A percentile compares a stretch with the other conserved stretches of the same genome.
Conservation (phyloP, 2,797 vertebrate species). For the Masticophis lateralis region DNA sequence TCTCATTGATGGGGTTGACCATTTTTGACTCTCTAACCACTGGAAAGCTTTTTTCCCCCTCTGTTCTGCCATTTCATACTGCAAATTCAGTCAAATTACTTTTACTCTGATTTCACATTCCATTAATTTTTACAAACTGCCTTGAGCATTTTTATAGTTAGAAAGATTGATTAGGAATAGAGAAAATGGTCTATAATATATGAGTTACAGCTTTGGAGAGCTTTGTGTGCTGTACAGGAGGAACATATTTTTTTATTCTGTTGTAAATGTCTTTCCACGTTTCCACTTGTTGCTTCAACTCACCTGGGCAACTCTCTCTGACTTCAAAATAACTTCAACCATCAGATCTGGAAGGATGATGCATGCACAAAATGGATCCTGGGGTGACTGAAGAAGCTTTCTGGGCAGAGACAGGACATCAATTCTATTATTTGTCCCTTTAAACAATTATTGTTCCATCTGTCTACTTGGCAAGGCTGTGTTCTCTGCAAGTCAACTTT, state of each 20-base stretch:
- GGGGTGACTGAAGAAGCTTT: background rate
- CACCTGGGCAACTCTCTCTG: background rate
- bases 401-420: background rate
- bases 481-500: constrained; percentile 4
- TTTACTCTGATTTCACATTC: background rate
- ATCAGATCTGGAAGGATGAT: background rate
- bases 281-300: background rate
- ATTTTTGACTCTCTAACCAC: background rate
- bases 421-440: constrained; percentile 16
- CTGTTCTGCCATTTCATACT: background rate
- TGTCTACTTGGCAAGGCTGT: constrained; percentile 16
- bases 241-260: background rate
- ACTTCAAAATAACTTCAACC: background rate
- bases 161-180: background rate
- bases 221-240: background rate
- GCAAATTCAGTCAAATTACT: background rate
- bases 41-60: background rate
- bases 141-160: background rate
- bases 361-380: background rate
- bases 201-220: background rate
- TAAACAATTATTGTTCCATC: constrained; percentile 24
- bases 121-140: constrained; percentile 1
- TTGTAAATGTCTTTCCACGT: background rate
- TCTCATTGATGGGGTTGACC: background rate
- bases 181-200: background rate